Conservation (phyloP, 92 coral and sea anemone species). For the Epizoanthus illoricatus region DNA sequence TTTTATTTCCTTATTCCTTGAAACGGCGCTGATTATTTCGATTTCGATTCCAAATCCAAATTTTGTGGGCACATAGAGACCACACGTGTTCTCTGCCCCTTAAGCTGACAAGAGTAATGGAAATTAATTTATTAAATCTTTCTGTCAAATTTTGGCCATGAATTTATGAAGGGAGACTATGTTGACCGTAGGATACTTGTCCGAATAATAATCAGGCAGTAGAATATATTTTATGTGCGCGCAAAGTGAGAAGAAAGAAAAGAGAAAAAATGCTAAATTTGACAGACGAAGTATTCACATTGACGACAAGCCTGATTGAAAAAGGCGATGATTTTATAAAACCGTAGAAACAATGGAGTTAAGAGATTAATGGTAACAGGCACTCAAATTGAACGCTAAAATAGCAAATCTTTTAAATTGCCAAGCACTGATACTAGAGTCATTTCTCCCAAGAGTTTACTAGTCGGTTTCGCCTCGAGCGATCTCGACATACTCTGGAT, state of each 20-base stretch:
- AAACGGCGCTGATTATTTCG: not conserved
- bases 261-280: not conserved
- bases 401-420: not conserved
- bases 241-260: not conserved
- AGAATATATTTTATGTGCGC: not conserved
- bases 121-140: slow-evolving; percentile 72
- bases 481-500: not conserved
- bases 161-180: slow-evolving; percentile 53
- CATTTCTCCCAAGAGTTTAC: slow-evolving; percentile 11
- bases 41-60: slow-evolving; percentile 31
- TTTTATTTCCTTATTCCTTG: slow-evolving; percentile 18
- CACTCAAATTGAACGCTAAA: slow-evolving; percentile 35
- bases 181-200: not conserved
- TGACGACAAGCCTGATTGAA: not conserved
- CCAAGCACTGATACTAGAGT: not conserved
- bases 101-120: slow-evolving; percentile 55
- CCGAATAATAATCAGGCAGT: not conserved
- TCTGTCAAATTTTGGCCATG: slow-evolving; percentile 60
- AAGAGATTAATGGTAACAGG: slow-evolving; percentile 23
- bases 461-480: slow-evolving; percentile 20
- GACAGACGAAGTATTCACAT: slow-evolving; percentile 4
- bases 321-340: slow-evolving; percentile 23
- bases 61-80: slow-evolving; percentile 32
- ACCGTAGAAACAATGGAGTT: slow-evolving; percentile 17
- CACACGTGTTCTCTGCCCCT: slow-evolving; percentile 31